Evolutionary conservation across 2,113 vertebrate genomes (phyloP).

Genomic region (Lutjanus erythropterus): DNA sequence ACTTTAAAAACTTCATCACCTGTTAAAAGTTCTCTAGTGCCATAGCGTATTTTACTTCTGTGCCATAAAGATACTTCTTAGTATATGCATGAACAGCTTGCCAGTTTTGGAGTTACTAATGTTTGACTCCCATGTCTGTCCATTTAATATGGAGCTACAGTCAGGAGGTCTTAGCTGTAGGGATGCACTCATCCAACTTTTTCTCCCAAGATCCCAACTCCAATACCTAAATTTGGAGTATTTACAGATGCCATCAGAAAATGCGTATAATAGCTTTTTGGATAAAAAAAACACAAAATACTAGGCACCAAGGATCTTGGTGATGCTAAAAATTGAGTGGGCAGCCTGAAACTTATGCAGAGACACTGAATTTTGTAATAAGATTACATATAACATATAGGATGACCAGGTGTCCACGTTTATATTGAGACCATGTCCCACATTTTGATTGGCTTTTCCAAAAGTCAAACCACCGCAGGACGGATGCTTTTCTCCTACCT

Average conservation of each 20-base stretch:
- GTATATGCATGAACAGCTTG: background rate
- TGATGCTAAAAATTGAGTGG: background rate
- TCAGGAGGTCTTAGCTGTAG: background rate
- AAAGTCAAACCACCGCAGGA: too few relatives aligned
- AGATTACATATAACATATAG: too few relatives aligned
- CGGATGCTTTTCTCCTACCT: too few relatives aligned
- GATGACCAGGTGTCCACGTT: too few relatives aligned
- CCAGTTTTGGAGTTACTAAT: background rate
- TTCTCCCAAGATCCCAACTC: too few relatives aligned
- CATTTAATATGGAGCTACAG: background rate
- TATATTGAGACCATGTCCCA: too few relatives aligned
- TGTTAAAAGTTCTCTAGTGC: background rate
- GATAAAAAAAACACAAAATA: background rate
- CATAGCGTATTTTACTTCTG: background rate
- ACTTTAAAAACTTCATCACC: constrained; percentile 7
- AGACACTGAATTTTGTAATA: background rate
- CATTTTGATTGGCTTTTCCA: too few relatives aligned
- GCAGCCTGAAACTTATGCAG: background rate
- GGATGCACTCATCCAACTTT: background rate
- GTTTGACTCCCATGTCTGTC: background rate
- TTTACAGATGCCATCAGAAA: too few relatives aligned
- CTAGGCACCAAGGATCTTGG: background rate
- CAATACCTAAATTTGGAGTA: background rate
- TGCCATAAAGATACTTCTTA: background rate
- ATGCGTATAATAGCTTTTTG: background rate